Evolutionary conservation across 2,888 invertebrate genomes (phyloP), one percentile per base, ranked within the genome.

Genomic region (Erebia epiphron): DNA sequence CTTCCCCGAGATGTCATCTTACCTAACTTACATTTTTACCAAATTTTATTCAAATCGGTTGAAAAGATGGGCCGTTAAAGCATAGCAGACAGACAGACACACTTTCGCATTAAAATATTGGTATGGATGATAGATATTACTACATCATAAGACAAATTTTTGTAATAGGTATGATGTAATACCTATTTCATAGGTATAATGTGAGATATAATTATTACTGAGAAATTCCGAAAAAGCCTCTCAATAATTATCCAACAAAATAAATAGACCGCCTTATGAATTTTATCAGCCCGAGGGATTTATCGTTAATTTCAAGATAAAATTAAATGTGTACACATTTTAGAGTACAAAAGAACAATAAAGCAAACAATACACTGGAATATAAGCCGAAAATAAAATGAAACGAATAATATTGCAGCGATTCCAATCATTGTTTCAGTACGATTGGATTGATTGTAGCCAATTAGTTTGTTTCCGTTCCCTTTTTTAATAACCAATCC

Each of bases 371-470:
- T 70, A 64, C 65, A 61, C 64, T 66, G 66, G 57, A 65, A 57
- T 56, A 54, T 56, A 46, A 56, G 66, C 21, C 52, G 58, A 68
- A 67, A 54, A 35, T 64, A 52, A 71, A 62, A 73, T 61, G 63
- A 72, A 74, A 72, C 58, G 69, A 35, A 18, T 57, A 26, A 57
- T 68, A 69, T 69, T 68, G 65, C 58, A 67, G 58, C 75, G 65
- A 73, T 74, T 74, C 68, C 73, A 72, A 74, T 75, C 75, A 75
- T 72, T 76, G 75, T 76, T 75, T 73, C 70, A 71, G 64, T 74
- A 58, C 70, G 69, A 73, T 67, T 73, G 70, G 72, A 76, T 75
- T 76, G 75, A 77, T 76, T 74, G 76, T 71, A 68, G 65, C 75
- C 77, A 77, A 78, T 78, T 76, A 78, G 73, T 71, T 71, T 69